Evolutionary conservation across 2,113 vertebrate species (phyloP), one percentile per base, ranked within the genome.

Genomic region (Crocuta crocuta): DNA sequence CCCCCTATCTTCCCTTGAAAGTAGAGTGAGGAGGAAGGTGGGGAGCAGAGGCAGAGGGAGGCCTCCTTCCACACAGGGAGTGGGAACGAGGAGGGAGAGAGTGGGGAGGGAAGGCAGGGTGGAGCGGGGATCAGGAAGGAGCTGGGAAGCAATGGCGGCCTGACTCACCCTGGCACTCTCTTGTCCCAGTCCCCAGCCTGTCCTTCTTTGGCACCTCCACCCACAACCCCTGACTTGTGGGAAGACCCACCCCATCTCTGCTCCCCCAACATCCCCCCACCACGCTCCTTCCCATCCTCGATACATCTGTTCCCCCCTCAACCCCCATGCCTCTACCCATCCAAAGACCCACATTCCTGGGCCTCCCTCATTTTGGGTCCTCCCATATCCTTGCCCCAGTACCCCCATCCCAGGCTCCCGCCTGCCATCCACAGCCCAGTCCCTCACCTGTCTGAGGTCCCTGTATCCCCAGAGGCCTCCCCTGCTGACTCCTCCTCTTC

Each of bases 401-500:
- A 21, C 16, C 23, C 71, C 92, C 10, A 8, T 80, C 39, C 55
- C 31, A 73, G 53, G 43, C 53, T 58, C 65, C 39, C 58, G 45
- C 55, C 80, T 15, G 7, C 39, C n/a, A 63, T 2, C 16, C 39
- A 7, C 3, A 10, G 71, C 15, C 61, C 48, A 50, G 50, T 48
- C 12, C 9, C 97, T 97, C 90, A 98, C 96, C 2, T 98, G 74
- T 89, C 65, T 43, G 83, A n/a, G n/a, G 31, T n/a, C 79, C 45
- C 84, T 2, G 12, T 48, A 13, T 80, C 84, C 61, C 81, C 0
- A 0, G 94, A 79, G 70, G 65, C 58, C 80, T 91, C 89, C 31
- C 63, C 28, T 45, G 5, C 0, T 24, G 39, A 50, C 11, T 31
- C 91, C 33, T 95, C 70, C n/a, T 87, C 0, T 0, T 68, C 50